Evolutionary conservation across 2,113 vertebrate genomes (phyloP), one percentile per base, ranked within the genome.

Genomic region (Eupsittula cactorum): DNA sequence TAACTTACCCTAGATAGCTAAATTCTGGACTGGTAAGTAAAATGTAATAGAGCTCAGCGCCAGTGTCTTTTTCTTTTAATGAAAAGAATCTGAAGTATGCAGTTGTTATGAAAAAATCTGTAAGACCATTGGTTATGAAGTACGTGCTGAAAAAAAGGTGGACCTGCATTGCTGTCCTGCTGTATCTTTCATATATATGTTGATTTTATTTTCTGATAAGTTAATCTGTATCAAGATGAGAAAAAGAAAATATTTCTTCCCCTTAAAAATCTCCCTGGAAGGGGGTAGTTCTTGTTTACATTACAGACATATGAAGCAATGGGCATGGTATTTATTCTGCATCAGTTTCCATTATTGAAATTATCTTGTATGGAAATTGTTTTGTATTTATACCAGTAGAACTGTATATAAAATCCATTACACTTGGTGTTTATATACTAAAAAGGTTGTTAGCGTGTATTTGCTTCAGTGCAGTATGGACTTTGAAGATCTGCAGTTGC

Each of bases 1-100:
- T 97, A 93, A 96, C 62, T 78, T 95, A 95, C 39, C 57, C 49
- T 78, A 92, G 73, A 92, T 76, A 95, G 91, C 77, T 86, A 10
- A 21, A 70, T 86, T 93, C 85, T 84, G 65, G 60, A 50, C 55
- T 96, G 57, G 65, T 86, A 81, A 77, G 63, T 65, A 59, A 59
- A 42, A 57, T 2, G 13, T 81, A 50, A 71, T 74, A 81, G 39
- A 64, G n/a, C 52, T 92, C 42, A 79, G n/a, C 41, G 71, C 73
- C 9, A 0, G 4, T 68, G 33, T 18, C 5, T 71, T 83, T 86
- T 52, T 39, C 39, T 68, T 85, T 46, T 14, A 67, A 60, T 60
- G 65, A 64, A 68, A 91, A 49, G 46, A 74, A 16, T 47, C 44
- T 87, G 20, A 50, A 69, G 27, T 31, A 44, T 60, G 13, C 50